A percentile compares a stretch with the other conserved stretches of the same genome.
phyloP scores from a whole-genome alignment of 2,797 vertebrate genomes.

The Acipenser ruthenus region DNA sequence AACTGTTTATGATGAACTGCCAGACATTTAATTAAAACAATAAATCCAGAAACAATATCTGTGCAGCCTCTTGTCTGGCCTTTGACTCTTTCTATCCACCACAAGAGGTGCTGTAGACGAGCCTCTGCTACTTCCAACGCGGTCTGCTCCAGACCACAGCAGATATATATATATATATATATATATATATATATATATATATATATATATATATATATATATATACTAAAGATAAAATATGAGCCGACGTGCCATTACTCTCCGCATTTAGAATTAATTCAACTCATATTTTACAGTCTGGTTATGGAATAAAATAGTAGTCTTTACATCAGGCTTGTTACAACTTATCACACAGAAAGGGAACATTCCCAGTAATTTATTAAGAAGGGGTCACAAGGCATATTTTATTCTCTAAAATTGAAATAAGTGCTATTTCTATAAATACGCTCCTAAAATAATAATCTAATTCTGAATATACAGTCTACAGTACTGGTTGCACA shows the following conservation, averaged over 20 bases:
- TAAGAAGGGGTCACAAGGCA: no score
- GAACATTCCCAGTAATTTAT: no score
- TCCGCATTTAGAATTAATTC: conserved; percentile 77
- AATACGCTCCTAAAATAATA: no score
- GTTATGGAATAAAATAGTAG: conserved; percentile 65
- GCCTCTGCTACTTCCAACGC: conserved; percentile 58
- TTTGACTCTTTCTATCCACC: conserved; percentile 70
- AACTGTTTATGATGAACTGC: conserved; percentile 86
- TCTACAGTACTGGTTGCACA: no score
- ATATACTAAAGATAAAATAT: conserved; percentile 61
- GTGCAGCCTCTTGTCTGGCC: conserved; percentile 72
- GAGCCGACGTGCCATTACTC: conserved; percentile 72
- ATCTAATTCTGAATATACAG: no score
- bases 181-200: no score
- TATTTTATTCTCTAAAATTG: no score
- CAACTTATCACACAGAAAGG: no score
- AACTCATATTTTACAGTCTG: conserved; percentile 83
- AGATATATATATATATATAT: conserved; percentile 47
- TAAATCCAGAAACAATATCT: conserved; percentile 81
- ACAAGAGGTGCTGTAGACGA: conserved; percentile 56
- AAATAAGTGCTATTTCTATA: no score
- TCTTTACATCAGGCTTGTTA: conserved; percentile 49
- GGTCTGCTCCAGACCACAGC: conserved; percentile 58
- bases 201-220: no score
- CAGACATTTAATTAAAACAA: conserved; percentile 86